Conservation (phyloP, 2,888 invertebrate species). For the Andrena dorsata region DNA sequence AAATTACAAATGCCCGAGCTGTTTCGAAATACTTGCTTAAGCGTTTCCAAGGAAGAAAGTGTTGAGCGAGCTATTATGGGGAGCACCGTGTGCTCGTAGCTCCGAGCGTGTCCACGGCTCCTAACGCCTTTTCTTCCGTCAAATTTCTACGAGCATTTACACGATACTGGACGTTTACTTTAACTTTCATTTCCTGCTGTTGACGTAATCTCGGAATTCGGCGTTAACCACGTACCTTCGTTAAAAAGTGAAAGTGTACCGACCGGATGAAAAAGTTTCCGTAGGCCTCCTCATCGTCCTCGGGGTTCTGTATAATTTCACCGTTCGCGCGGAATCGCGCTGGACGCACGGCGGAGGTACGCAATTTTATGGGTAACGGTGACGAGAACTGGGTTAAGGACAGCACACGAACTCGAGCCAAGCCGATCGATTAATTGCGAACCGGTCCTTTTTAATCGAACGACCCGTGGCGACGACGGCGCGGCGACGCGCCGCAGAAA, state of each 20-base stretch:
- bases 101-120: slow-evolving; percentile 9
- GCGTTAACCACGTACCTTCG: slow-evolving; percentile 24
- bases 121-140: slow-evolving; percentile 33
- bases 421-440: slow-evolving; percentile 67
- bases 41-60: slow-evolving; percentile 10
- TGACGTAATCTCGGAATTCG: slow-evolving; percentile 58
- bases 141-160: slow-evolving; percentile 43
- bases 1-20: not conserved
- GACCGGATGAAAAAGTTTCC: slow-evolving; percentile 38
- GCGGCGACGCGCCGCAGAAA: slow-evolving; percentile 5
- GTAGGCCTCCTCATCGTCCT: not conserved
- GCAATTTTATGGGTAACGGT: slow-evolving; percentile 61
- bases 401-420: slow-evolving; percentile 44
- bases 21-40: not conserved
- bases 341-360: slow-evolving; percentile 21
- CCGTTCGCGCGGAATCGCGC: slow-evolving; percentile 28
- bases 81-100: not conserved
- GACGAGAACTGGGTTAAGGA: slow-evolving; percentile 69
- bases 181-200: slow-evolving; percentile 66
- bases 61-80: not conserved
- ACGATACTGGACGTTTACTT: slow-evolving; percentile 16
- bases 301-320: slow-evolving; percentile 31
- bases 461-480: slow-evolving; percentile 6
- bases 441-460: slow-evolving; percentile 70
- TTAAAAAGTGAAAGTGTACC: slow-evolving; percentile 64